Evolutionary conservation across 2,888 invertebrate species (phyloP).

Genomic region (Calameuta pallipes): DNA sequence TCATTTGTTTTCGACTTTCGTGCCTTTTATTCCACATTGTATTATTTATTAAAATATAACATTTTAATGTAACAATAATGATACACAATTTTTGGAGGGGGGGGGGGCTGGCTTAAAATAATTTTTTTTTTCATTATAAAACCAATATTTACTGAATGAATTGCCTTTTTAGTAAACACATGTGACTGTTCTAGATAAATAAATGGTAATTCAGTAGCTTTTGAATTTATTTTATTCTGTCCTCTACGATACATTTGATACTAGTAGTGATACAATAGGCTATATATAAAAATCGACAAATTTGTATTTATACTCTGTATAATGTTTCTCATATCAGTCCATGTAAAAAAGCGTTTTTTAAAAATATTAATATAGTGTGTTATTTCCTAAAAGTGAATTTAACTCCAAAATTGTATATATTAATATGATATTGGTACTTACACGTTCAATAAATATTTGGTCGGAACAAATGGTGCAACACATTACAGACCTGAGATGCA

Average conservation of each 20-base stretch:
- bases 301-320: neutral
- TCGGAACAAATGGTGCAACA: neutral
- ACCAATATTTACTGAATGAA: constrained; percentile 50
- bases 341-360: neutral
- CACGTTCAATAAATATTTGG: neutral
- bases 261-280: neutral
- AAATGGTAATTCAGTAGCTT: constrained; percentile 46
- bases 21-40: constrained; percentile 58
- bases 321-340: neutral
- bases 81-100: neutral
- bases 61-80: constrained; percentile 31
- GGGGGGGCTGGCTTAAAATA: constrained; percentile 16
- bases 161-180: constrained; percentile 46
- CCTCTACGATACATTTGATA: neutral
- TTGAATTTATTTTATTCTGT: neutral
- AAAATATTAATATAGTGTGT: neutral
- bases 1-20: constrained; percentile 53
- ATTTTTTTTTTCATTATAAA: constrained; percentile 40
- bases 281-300: neutral
- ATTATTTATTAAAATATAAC: constrained; percentile 54
- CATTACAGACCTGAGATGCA: neutral
- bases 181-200: constrained; percentile 64
- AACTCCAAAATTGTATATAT: neutral
- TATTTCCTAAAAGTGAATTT: neutral
- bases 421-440: neutral